These are phyloP conservation scores for Cosmia pyralina DNA, from an alignment of 2,888 invertebrate genomes.

Conservation along the genomic window DNA sequence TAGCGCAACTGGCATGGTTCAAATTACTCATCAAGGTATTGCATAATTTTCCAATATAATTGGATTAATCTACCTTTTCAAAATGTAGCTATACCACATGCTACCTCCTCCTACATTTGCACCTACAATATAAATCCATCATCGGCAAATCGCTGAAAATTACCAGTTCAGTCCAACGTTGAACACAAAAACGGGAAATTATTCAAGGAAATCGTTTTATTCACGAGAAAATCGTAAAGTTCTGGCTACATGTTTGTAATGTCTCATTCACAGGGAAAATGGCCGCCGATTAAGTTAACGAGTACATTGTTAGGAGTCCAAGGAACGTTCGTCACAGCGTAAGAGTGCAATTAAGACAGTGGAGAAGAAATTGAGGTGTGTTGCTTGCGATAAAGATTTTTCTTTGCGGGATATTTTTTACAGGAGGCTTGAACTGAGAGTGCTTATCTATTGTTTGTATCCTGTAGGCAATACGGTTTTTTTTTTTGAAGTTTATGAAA, in stretches of 20 bases:
- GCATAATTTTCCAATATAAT: not conserved
- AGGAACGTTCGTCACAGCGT: conserved; percentile 61
- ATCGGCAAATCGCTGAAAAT: conserved; percentile 48
- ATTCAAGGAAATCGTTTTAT: conserved; percentile 66
- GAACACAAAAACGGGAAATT: conserved; percentile 64
- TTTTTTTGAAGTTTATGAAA: too few species aligned
- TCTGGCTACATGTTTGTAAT: conserved; percentile 72
- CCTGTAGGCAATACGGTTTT: not conserved
- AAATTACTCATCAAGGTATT: not conserved
- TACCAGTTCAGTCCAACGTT: conserved; percentile 25
- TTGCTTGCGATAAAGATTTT: conserved; percentile 57
- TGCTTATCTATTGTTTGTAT: conserved; percentile 1
- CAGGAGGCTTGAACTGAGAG: not conserved
- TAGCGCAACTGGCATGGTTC: not conserved
- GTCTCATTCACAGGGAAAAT: conserved; percentile 77
- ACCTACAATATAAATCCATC: conserved; percentile 29
- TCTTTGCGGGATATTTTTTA: conserved; percentile 39
- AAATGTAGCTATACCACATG: not conserved
- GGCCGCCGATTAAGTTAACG: conserved; percentile 79
- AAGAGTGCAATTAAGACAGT: conserved; percentile 70
- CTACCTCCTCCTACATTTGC: not conserved
- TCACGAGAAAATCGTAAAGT: conserved; percentile 69
- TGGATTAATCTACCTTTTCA: not conserved
- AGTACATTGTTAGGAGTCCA: conserved; percentile 74
- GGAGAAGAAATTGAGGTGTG: conserved; percentile 62